These are phyloP conservation scores for Sitta carolinensis DNA, from an alignment of 2,797 vertebrate species.

Conservation along the genomic window DNA sequence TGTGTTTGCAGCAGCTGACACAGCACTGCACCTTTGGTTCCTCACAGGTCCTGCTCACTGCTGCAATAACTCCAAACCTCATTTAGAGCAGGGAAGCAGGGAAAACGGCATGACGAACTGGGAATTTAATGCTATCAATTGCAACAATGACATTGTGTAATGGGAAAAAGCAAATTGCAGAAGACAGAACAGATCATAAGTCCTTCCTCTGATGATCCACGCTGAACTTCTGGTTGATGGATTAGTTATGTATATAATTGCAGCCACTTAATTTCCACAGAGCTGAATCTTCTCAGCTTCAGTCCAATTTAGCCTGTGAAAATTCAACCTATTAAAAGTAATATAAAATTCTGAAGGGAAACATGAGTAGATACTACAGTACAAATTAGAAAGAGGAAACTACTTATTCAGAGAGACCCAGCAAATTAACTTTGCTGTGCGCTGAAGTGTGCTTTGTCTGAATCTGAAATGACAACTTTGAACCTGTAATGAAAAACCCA, in stretches of 20 bases:
- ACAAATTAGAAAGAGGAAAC: not conserved
- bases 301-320: not conserved
- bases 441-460: not conserved
- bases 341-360: not conserved
- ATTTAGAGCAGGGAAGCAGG: not conserved
- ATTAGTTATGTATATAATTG: constrained; percentile 40
- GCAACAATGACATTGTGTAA: not conserved
- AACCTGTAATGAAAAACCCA: not conserved
- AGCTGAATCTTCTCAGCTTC: constrained; percentile 38
- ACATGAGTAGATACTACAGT: not conserved
- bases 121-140: constrained; percentile 14
- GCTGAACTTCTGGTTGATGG: not conserved
- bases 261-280: constrained; percentile 29
- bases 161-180: constrained; percentile 33
- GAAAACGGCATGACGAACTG: not conserved
- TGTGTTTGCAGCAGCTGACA: not conserved
- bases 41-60: not conserved
- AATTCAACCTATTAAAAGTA: constrained; percentile 22
- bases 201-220: not conserved
- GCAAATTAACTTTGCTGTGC: not conserved
- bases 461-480: not conserved
- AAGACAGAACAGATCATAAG: not conserved
- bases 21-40: not conserved
- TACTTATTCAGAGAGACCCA: not conserved
- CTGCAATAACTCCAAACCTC: not conserved